phyloP scores from a whole-genome alignment of 2,113 vertebrate species.

The Thryonomys swinderianus region DNA sequence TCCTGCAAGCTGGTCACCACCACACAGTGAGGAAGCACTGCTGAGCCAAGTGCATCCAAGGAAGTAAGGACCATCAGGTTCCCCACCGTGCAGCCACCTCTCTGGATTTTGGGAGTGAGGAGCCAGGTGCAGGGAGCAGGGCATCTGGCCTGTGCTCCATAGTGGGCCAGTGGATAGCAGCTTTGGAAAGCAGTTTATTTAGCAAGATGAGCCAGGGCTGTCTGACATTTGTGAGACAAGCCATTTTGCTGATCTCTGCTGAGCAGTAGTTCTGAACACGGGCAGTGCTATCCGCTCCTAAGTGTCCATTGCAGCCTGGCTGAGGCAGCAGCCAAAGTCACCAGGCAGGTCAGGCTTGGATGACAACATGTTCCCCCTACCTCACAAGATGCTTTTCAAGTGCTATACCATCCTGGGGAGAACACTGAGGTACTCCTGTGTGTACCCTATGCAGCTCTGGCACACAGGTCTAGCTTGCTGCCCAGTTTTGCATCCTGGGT shows the following conservation, averaged over 20 bases:
- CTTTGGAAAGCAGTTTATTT: neutral
- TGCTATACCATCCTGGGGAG: fast-evolving
- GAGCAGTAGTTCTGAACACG: neutral
- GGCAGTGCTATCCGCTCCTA: fast-evolving
- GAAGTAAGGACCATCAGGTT: neutral
- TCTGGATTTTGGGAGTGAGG: neutral
- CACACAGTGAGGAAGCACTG: fast-evolving
- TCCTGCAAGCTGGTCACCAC: fast-evolving
- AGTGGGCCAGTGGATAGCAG: fast-evolving
- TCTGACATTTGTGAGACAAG: fast-evolving
- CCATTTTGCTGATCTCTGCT: neutral
- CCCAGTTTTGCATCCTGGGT: fast-evolving
- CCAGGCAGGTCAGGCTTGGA: fast-evolving
- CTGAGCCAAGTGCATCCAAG: fast-evolving
- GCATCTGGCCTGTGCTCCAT: too few relatives aligned
- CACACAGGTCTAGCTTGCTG: fast-evolving
- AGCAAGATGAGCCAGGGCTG: neutral
- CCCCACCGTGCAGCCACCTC: neutral
- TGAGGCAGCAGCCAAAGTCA: neutral
- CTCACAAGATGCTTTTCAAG: fast-evolving
- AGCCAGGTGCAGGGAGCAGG: too few relatives aligned
- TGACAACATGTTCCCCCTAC: neutral
- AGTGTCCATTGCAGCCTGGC: fast-evolving
- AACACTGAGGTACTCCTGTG: fast-evolving
- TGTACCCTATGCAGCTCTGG: fast-evolving